Base-by-base conservation (phyloP, 2,113 vertebrate species). In the Glaucidium brasilianum region DNA sequence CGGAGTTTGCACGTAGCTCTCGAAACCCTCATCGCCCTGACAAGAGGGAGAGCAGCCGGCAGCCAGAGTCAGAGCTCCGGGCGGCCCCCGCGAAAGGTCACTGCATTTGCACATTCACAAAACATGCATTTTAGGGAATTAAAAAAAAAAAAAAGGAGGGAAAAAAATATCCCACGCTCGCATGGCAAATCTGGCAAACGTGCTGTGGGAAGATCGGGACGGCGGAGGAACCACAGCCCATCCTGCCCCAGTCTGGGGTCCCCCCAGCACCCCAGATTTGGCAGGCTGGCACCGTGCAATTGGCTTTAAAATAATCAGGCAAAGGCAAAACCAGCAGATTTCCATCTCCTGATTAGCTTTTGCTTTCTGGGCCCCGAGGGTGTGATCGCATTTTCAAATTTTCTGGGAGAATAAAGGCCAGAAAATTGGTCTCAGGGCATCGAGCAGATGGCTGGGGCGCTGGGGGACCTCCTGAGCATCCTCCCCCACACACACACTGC, bases 141-240 rank as follows among this genome's bases (percentile, higher is more conserved):
- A 39, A 71, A 39, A 26, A 20, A 12, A 32, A 56, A 25, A 11
- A 5, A 66, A 27, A 7, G 13, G 17, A 9, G 49, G 49, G 49
- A 29, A n/a, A 25, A 5, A 29, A 2, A 13, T 12, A 76, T 13
- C 72, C 52, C 4, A 0, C 2, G 0, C 15, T 71, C 4, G 0
- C 15, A 29, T 3, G 2, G 47, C 23, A 26, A 60, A 47, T 5
- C 13, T 0, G 1, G 53, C 6, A 3, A 49, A 15, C 2, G 2
- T 1, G 2, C 29, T 9, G 19, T 1, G 0, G 34, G 37, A 50
- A 19, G 35, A 52, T 7, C 0, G 1, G 64, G 11, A 12, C 4
- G 0, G 39, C 3, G 1, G 32, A 84, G 50, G 50, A 64, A 43
- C 30, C 9, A 2, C 56, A 59, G 16, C 43, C 39, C n/a, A 10